Conservation (phyloP, 2,797 vertebrate genomes). For the Coregonus sp. region DNA sequence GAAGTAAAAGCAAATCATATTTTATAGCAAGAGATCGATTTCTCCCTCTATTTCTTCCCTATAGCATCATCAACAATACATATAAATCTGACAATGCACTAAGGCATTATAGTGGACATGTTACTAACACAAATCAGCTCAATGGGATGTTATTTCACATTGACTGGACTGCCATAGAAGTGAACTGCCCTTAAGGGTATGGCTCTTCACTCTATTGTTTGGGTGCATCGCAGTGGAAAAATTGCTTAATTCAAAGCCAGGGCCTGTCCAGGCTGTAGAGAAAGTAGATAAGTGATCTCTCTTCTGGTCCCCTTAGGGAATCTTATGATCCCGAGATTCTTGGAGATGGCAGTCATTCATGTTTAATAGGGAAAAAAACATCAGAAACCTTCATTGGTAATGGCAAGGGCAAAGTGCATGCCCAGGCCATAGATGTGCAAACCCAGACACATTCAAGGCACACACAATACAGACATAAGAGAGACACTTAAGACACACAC, state of each 20-base stretch:
- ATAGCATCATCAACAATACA: background rate
- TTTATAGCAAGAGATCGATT: background rate
- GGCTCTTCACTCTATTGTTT: conserved; percentile 39
- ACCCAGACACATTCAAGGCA: background rate
- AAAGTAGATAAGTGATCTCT: conserved; percentile 43
- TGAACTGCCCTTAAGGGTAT: conserved; percentile 31
- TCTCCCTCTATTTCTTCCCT: background rate
- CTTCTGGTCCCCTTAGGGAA: conserved; percentile 49
- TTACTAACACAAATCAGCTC: conserved; percentile 11
- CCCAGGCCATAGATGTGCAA: background rate
- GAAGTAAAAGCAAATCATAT: background rate
- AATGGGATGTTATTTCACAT: conserved; percentile 38
- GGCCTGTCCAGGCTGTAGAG: conserved; percentile 33
- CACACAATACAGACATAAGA: background rate
- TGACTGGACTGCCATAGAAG: conserved; percentile 36
- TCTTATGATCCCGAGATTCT: conserved; percentile 29
- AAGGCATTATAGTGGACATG: background rate
- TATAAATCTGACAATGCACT: background rate
- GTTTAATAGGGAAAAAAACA: conserved; percentile 71
- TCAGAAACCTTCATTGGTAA: conserved; percentile 50
- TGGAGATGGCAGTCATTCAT: conserved; percentile 49
- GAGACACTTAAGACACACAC: background rate
- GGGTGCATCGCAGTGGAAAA: conserved; percentile 46
- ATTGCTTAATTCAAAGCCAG: conserved; percentile 44
- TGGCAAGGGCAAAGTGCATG: conserved; percentile 14